Conservation (phyloP, 2,888 invertebrate species). For the Stegana nigrithorax region DNA sequence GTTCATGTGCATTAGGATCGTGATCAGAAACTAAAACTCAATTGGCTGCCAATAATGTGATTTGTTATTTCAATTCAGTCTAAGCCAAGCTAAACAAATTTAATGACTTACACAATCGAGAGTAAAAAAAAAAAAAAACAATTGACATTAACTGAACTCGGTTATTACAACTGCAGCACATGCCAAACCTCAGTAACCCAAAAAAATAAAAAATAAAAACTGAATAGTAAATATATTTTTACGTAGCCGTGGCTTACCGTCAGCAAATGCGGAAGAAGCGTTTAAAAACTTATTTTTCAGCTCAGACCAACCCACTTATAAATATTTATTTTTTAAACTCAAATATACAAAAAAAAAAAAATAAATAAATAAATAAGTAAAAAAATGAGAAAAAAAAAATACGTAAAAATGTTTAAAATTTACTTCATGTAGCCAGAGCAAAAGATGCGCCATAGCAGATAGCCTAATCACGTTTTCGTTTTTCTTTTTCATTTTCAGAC, state of each 20-base stretch:
- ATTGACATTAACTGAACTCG: too few species aligned
- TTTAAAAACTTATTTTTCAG: slow-evolving; percentile 1
- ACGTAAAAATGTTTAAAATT: neutral
- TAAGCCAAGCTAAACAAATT: too few species aligned
- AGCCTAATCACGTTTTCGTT: slow-evolving; percentile 21
- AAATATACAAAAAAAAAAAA: neutral
- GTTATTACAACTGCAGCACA: too few species aligned
- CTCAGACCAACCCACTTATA: neutral
- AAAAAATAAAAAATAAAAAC: neutral
- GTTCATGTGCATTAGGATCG: too few species aligned
- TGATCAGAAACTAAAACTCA: too few species aligned
- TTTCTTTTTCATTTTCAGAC: neutral
- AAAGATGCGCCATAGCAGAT: slow-evolving; percentile 17
- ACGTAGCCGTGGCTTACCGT: too few species aligned
- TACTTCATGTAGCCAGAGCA: neutral
- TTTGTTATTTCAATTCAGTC: too few species aligned
- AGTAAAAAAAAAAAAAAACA: too few species aligned
- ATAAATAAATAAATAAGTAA: neutral
- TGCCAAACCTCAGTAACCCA: neutral
- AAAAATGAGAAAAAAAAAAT: neutral
- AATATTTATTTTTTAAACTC: slow-evolving; percentile 14
- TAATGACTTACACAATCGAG: too few species aligned
- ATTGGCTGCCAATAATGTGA: too few species aligned
- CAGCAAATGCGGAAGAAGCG: slow-evolving; percentile 11
- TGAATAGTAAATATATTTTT: too few species aligned